Conservation (phyloP, 2,888 invertebrate genomes). For the Caenorhabditis sinica region DNA sequence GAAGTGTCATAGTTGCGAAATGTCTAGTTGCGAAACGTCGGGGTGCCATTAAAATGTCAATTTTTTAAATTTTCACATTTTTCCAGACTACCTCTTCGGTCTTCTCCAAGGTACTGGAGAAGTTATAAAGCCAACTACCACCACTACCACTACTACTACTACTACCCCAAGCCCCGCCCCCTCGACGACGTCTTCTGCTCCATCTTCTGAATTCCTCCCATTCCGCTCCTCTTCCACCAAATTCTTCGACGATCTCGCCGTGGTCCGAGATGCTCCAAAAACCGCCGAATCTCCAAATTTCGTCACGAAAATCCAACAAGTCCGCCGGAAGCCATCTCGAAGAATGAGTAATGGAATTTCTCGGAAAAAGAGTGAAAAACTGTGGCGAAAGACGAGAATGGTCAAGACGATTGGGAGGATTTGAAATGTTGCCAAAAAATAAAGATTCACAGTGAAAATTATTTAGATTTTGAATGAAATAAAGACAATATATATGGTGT, state of each 20-base stretch:
- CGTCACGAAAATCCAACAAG: conserved; percentile 2
- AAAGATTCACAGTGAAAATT: background rate
- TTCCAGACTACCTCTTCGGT: conserved; percentile 59
- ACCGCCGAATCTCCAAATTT: conserved; percentile 20
- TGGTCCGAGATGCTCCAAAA: conserved; percentile 33
- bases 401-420: conserved; percentile 19
- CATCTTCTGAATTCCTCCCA: conserved; percentile 38
- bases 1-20: too few species aligned
- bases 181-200: background rate
- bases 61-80: too few species aligned
- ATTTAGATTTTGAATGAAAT: conserved; percentile 15
- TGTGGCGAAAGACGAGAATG: conserved; percentile 58
- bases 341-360: conserved; percentile 33
- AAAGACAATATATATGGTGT: background rate
- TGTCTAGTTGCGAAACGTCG: too few species aligned
- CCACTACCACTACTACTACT: conserved; percentile 39
- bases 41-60: too few species aligned
- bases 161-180: too few species aligned
- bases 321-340: conserved; percentile 33
- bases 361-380: conserved; percentile 51
- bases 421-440: background rate
- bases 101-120: conserved; percentile 59
- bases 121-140: conserved; percentile 45
- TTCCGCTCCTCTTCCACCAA: conserved; percentile 40
- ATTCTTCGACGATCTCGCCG: conserved; percentile 46